Evolutionary conservation across 1,140 invertebrate species (phyloP), one percentile per base, ranked within the genome.

Genomic region (Eupristina koningsbergeri): DNA sequence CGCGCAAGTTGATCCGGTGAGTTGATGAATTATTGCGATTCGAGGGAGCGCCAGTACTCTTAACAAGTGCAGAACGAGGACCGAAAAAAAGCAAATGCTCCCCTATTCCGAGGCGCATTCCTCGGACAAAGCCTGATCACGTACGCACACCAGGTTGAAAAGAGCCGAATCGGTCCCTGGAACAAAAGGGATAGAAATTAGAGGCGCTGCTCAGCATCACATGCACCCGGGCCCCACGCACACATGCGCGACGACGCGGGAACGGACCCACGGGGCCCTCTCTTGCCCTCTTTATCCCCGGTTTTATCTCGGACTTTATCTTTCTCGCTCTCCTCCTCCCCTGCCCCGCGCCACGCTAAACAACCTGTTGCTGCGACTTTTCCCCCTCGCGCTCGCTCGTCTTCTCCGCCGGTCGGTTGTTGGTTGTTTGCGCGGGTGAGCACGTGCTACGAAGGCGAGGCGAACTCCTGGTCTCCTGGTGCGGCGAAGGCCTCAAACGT

Each of bases 391-490:
- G 41, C 80, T 69, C 61, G 3, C 53, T 75, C 53, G 39, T 67
- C 45, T 31, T 67, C 63, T n/a, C 47, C 31, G 41, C 61, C 83
- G 36, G 61, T 39, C 79, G 39, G 73, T 17, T 31, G 13, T 11
- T 19, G 69, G 58, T 84, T 87, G 86, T 17, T 61, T 76, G 31
- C 13, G 26, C 50, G n/a, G 45, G 58, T 77, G 75, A 53, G 9
- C 53, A 58, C 53, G 53, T 58, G 53, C 53, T 58, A n/a, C n/a
- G 13, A 26, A 58, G 53, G 22, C 53, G 34, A 71, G 2, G 11
- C 22, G 69, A n/a, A 47, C 85, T 87, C 87, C 90, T 92, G 91
- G 89, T 91, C 90, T 88, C 91, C 91, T 92, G 91, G 89, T 92
- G 87, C 79, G 87, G 79, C 88, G 88, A 90, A 91, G 88, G 89